Conservation (phyloP, 1,140 invertebrate species). For the Chymomyza costata region DNA sequence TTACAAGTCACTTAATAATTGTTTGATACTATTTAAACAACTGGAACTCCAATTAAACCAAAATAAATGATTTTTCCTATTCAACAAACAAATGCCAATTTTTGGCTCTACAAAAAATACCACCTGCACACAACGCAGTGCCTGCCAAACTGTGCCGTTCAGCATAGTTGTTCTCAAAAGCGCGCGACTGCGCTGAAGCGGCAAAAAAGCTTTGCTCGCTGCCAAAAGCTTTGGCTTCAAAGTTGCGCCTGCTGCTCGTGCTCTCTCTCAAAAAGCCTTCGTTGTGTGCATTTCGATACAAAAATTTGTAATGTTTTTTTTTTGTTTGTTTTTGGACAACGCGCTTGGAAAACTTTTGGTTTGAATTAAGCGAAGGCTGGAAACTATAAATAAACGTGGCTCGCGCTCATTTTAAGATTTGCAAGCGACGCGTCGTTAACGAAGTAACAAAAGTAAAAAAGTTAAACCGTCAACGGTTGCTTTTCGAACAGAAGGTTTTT, state of each 20-base stretch:
- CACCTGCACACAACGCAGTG: too few species aligned
- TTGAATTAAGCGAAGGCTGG: constrained; percentile 27
- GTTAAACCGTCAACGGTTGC: constrained; percentile 31
- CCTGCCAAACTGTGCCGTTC: constrained; percentile 40
- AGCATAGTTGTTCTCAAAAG: constrained; percentile 16
- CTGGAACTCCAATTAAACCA: too few species aligned
- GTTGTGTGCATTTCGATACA: constrained; percentile 16
- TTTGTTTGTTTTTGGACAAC: constrained; percentile 32
- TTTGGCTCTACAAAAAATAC: too few species aligned
- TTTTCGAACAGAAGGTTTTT: constrained; percentile 37
- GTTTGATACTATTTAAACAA: too few species aligned
- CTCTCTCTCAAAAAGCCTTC: too few species aligned
- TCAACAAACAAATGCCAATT: too few species aligned
- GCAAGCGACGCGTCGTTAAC: constrained; percentile 58
- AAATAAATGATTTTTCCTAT: too few species aligned
- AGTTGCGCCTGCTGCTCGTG: too few species aligned
- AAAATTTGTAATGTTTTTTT: constrained; percentile 18
- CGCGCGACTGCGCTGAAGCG: neutral
- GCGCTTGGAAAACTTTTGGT: constrained; percentile 53
- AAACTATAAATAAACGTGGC: constrained; percentile 75
- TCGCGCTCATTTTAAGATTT: constrained; percentile 72
- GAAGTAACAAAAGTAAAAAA: constrained; percentile 4
- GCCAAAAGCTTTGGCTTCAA: constrained; percentile 33
- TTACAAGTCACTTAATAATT: too few species aligned
- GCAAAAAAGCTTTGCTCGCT: constrained; percentile 21